Evolutionary conservation across 1,140 invertebrate genomes (phyloP), one percentile per base, ranked within the genome.

Genomic region (Drosophila dunni): DNA sequence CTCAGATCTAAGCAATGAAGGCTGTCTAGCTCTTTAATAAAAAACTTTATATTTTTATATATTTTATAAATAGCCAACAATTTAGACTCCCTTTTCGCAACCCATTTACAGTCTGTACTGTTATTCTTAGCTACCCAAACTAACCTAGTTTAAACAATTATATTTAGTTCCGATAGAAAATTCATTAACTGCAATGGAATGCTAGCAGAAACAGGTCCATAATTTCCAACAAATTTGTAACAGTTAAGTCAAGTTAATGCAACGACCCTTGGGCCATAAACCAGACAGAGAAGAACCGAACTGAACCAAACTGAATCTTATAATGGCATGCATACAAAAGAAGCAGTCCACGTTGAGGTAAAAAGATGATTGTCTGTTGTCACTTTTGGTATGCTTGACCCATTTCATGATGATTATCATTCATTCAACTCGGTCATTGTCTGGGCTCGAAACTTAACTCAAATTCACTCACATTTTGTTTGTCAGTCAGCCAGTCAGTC

Each of bases 311-410:
- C 62, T 24, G 54, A 58, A 65, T 46, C 20, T 51, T 46, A 44
- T 45, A 46, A 63, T 10, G 33, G n/a, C 34, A 34, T 40, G 40
- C 40, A 57, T 34, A 63, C 45, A 34, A 36, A 4, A 38, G 11
- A 24, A 17, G 24, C 29, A 56, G 53, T 40, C 33, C 13, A 56
- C 29, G 24, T 11, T 11, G 48, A 57, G 50, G 38, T 15, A 38
- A 33, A 29, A 36, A 36, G 70, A 54, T 36, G 64, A 78, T 50
- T 48, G 54, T 68, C 75, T 86, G 71, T 88, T 88, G 82, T 86
- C 82, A 83, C 76, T 79, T 88, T 88, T 88, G 64, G 83, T 79
- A 72, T 79, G 83, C 76, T 71, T 86, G 82, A 86, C 82, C 82
- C 82, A 88, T 76, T 85, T 85, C 82, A 88, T 73, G 66, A 83